A percentile compares a stretch with the other conserved stretches of the same genome.
Conservation (phyloP, 2,888 invertebrate genomes). For the Conchocele bisecta region DNA sequence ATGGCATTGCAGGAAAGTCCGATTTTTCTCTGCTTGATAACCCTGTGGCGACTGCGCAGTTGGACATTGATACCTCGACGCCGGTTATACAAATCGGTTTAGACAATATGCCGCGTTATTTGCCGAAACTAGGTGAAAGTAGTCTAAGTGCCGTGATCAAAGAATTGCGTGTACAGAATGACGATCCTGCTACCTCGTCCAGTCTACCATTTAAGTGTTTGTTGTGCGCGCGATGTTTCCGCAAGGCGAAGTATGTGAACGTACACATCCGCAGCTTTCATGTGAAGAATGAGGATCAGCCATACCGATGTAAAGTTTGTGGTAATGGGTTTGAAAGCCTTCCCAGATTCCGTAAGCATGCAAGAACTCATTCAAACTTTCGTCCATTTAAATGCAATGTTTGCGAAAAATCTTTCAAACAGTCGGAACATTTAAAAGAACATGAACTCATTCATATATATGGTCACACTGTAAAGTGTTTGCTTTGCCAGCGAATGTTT, state of each 20-base stretch:
- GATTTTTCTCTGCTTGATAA: no score
- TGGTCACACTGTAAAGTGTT: constrained; percentile 35
- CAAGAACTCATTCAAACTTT: constrained; percentile 52
- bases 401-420: constrained; percentile 52
- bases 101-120: constrained; percentile 26
- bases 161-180: constrained; percentile 30
- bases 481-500: constrained; percentile 39
- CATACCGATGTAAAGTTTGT: constrained; percentile 55
- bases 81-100: constrained; percentile 49
- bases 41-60: no score
- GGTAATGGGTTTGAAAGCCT: constrained; percentile 54
- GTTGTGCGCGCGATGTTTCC: constrained; percentile 46
- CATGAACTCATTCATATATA: constrained; percentile 42
- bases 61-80: constrained; percentile 12
- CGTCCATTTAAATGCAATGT: constrained; percentile 48
- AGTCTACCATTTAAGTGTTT: constrained; percentile 53
- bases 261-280: constrained; percentile 52
- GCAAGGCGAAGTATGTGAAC: constrained; percentile 50
- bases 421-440: constrained; percentile 53
- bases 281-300: constrained; percentile 51
- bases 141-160: constrained; percentile 53
- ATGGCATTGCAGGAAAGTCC: no score
- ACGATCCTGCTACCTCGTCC: constrained; percentile 13
- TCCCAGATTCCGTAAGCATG: constrained; percentile 54
- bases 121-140: constrained; percentile 51